phyloP scores from a whole-genome alignment of 2,888 invertebrate species.

The Oscheius sp. region DNA sequence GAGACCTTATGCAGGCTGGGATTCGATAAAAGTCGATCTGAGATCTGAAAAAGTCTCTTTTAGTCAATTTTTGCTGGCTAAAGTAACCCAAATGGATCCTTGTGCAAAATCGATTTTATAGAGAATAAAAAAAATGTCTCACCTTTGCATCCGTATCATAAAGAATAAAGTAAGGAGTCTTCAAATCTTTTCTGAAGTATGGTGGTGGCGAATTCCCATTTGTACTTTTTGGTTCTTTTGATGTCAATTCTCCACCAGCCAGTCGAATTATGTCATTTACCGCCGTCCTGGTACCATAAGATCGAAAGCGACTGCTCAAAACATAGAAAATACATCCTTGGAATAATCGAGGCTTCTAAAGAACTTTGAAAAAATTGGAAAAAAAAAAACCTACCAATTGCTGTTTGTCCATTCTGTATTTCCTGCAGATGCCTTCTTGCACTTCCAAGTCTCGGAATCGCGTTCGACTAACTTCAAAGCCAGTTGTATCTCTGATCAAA shows the following conservation, averaged over 20 bases:
- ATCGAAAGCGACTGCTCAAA: slow-evolving; percentile 25
- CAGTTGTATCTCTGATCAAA: not conserved
- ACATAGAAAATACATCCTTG: slow-evolving; percentile 46
- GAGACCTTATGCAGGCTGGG: not conserved
- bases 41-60: slow-evolving; percentile 10
- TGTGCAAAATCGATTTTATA: too few species aligned
- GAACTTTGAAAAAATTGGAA: not conserved
- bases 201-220: slow-evolving; percentile 15
- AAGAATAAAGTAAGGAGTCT: slow-evolving; percentile 26
- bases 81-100: not conserved
- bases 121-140: not conserved
- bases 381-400: slow-evolving; percentile 32
- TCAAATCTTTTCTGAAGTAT: not conserved
- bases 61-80: not conserved
- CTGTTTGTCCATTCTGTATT: slow-evolving; percentile 31
- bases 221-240: not conserved
- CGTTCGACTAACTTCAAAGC: not conserved
- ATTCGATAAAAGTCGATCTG: not conserved
- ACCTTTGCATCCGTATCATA: slow-evolving; percentile 11
- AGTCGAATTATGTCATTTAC: not conserved
- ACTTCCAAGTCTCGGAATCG: not conserved
- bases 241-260: slow-evolving; percentile 22
- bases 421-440: not conserved
- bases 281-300: slow-evolving; percentile 28
- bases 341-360: slow-evolving; percentile 44